Base-by-base conservation (phyloP, 2,113 vertebrate genomes). In the Chunga burmeisteri region DNA sequence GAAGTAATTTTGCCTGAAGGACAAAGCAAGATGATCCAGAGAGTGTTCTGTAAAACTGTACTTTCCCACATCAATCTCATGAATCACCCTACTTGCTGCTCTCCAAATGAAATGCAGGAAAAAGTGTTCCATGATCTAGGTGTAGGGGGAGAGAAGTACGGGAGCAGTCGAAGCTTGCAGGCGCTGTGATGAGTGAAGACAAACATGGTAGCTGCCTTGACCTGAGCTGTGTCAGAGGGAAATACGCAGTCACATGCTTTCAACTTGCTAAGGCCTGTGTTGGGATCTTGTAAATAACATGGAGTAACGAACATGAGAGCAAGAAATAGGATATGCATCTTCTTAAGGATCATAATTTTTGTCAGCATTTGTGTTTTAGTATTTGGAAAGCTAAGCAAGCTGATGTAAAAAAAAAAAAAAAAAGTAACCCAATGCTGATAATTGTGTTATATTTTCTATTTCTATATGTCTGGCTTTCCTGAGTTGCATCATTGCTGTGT, bases 1-100 rank as follows among this genome's bases (percentile, higher is more conserved):
- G 59, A 94, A 92, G 82, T 83, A 81, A 86, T 88, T 81, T 86
- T 77, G 79, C 82, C 79, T 93, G 22, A 86, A 93, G 85, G 79
- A 92, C 55, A 59, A 95, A 92, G 67, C 8, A n/a, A 77, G 58
- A 73, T 21, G 32, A 78, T 90, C 62, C 46, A 63, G 78, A 85
- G 40, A 70, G 14, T 15, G 7, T 70, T 58, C 59, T 27, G 13
- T 92, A 62, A 59, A 92, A 77, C 47, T 49, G 3, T 63, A 68
- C 30, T 83, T 83, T 93, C 55, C 61, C 82, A 55, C 50, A 49
- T 55, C 58, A 68, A 0, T 75, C 78, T 89, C 1, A 2, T 82
- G 79, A 93, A 87, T 92, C 81, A 65, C 29, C 19, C 36, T 68
- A 25, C 44, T 36, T 49, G 65, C 61, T 23, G 70, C 74, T 91